These are phyloP conservation scores for Ophioninae sp. DNA, from an alignment of 2,888 invertebrate species.

Conservation along the genomic window DNA sequence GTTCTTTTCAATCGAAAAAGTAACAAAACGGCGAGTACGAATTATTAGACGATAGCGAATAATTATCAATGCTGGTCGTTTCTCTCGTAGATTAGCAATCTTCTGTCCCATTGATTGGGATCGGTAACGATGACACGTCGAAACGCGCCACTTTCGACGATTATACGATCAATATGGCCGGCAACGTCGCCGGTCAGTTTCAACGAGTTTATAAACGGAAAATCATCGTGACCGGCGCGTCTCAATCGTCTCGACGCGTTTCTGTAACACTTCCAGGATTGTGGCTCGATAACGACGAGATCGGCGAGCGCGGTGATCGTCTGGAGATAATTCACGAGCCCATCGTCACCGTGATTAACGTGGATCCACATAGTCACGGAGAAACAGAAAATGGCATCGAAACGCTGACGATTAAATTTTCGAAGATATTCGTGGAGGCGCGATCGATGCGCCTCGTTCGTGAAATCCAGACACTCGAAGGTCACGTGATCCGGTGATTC, in stretches of 20 bases:
- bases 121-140: conserved; percentile 83
- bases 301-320: conserved; percentile 83
- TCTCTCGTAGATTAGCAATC: conserved; percentile 84
- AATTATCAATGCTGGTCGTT: neutral
- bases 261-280: conserved; percentile 93
- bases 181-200: conserved; percentile 85
- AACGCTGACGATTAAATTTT: conserved; percentile 80
- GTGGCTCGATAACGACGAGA: conserved; percentile 89
- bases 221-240: conserved; percentile 83
- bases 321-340: conserved; percentile 85
- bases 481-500: conserved; percentile 77
- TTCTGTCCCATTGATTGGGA: conserved; percentile 87
- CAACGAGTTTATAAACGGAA: conserved; percentile 84
- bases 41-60: neutral
- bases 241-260: conserved; percentile 88
- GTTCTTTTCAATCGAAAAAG: neutral
- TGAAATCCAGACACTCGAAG: conserved; percentile 85
- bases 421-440: conserved; percentile 80
- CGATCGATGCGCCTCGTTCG: conserved; percentile 73
- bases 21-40: neutral
- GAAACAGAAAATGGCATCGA: conserved; percentile 89
- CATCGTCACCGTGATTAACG: conserved; percentile 90
- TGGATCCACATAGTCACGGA: conserved; percentile 96
- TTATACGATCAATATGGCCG: conserved; percentile 83
- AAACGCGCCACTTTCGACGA: conserved; percentile 81